These are phyloP conservation scores for Cyanoliseus patagonus DNA, from an alignment of 2,113 vertebrate genomes.

Conservation along the genomic window DNA sequence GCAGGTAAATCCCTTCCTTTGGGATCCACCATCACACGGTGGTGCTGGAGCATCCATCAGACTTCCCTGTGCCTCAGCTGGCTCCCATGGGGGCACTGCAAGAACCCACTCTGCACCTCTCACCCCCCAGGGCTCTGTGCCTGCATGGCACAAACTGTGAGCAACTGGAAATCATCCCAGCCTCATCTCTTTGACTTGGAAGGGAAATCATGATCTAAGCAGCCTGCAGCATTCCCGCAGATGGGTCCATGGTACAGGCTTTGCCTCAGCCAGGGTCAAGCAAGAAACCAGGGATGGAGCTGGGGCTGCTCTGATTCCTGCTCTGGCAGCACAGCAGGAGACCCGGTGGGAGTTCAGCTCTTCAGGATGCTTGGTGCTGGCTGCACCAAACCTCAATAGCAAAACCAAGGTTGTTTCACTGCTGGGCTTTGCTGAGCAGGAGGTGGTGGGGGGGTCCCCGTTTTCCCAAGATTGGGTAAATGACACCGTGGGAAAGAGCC, in stretches of 20 bases:
- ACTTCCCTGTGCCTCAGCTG: not conserved
- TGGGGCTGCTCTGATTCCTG: rapidly evolving
- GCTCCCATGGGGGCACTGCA: not conserved
- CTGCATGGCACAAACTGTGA: not conserved
- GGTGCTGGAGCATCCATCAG: not conserved
- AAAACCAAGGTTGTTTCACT: not conserved
- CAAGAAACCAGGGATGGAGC: not conserved
- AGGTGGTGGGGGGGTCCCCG: not conserved
- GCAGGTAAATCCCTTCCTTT: not conserved
- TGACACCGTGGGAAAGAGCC: not conserved
- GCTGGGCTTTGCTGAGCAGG: not conserved
- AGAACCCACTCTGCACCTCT: not conserved
- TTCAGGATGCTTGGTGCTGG: rapidly evolving
- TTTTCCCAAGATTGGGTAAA: not conserved
- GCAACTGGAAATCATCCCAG: not conserved
- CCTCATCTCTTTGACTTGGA: not conserved
- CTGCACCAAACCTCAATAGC: not conserved
- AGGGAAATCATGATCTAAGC: not conserved
- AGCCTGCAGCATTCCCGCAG: not conserved
- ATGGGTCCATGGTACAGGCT: rapidly evolving
- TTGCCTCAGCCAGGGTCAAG: not conserved
- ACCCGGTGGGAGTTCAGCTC: rapidly evolving
- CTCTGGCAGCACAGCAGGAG: not conserved
- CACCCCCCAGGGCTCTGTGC: not conserved
- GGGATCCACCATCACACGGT: not conserved